Evolutionary conservation across 2,113 vertebrate genomes (phyloP).

Genomic region (Tragelaphus imberbis): DNA sequence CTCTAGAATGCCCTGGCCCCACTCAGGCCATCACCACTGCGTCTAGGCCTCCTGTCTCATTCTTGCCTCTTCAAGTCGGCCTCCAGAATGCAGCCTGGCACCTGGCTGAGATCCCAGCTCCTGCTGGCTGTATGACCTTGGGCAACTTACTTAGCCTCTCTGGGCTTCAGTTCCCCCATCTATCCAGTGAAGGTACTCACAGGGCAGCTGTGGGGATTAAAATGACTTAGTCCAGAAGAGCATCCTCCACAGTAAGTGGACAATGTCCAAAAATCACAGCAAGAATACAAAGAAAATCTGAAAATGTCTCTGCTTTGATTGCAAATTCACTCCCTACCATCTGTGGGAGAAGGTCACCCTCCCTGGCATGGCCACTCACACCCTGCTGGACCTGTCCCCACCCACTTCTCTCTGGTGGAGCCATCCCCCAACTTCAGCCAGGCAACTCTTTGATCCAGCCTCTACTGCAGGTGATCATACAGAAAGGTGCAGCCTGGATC

Average conservation of each 20-base stretch:
- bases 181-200: accelerated
- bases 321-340: background rate
- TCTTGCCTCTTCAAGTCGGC: accelerated
- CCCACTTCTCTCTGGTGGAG: background rate
- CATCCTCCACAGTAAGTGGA: background rate
- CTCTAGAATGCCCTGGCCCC: background rate
- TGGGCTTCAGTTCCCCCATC: background rate
- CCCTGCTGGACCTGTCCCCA: background rate
- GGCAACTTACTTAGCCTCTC: background rate
- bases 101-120: background rate
- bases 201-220: background rate
- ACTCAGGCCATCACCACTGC: accelerated
- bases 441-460: background rate
- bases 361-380: background rate
- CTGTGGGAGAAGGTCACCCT: background rate
- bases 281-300: background rate
- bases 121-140: background rate
- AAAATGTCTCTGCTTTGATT: background rate
- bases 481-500: background rate
- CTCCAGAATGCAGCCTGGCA: background rate
- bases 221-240: background rate
- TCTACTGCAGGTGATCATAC: background rate
- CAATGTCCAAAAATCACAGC: background rate
- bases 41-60: background rate
- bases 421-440: background rate